A percentile compares a stretch with the other conserved stretches of the same genome.
phyloP scores from a whole-genome alignment of 53 echinoderm and acorn worm genomes.

The Astropecten irregularis region DNA sequence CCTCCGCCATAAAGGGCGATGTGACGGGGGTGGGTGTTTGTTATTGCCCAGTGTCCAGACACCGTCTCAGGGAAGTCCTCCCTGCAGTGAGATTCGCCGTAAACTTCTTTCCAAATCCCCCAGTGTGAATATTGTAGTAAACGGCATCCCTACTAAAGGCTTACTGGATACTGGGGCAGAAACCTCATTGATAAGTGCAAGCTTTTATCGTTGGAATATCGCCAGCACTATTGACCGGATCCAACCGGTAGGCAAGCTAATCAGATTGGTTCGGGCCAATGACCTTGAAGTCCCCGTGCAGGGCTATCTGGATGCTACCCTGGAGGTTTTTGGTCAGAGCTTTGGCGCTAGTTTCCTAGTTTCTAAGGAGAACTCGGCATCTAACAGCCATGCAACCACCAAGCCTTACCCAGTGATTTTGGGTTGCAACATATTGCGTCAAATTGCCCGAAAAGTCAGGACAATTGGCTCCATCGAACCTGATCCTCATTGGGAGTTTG shows the following conservation, averaged over 20 bases:
- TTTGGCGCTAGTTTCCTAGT: too few species aligned
- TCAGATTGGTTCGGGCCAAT: neutral
- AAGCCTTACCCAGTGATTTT: slow-evolving; percentile 7
- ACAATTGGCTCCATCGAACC: too few species aligned
- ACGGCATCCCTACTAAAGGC: neutral
- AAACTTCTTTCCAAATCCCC: neutral
- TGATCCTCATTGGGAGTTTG: too few species aligned
- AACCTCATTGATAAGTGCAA: neutral
- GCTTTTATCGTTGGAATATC: too few species aligned
- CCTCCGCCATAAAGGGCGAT: slow-evolving; percentile 10
- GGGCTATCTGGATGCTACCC: neutral
- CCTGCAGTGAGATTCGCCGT: too few species aligned
- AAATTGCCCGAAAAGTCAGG: neutral
- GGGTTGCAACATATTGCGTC: slow-evolving; percentile 31
- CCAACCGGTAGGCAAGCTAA: neutral
- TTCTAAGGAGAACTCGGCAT: neutral
- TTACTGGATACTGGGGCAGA: slow-evolving; percentile 7
- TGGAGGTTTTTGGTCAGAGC: too few species aligned
- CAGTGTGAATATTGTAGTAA: neutral
- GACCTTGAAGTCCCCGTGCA: neutral
- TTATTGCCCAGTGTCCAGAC: neutral
- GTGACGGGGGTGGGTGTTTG: neutral
- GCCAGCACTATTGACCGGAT: neutral
- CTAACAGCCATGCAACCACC: neutral
- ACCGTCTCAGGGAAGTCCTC: too few species aligned